These are phyloP conservation scores for Pseudomyrmex cubaensis DNA, from an alignment of 1,140 invertebrate species.

Conservation along the genomic window DNA sequence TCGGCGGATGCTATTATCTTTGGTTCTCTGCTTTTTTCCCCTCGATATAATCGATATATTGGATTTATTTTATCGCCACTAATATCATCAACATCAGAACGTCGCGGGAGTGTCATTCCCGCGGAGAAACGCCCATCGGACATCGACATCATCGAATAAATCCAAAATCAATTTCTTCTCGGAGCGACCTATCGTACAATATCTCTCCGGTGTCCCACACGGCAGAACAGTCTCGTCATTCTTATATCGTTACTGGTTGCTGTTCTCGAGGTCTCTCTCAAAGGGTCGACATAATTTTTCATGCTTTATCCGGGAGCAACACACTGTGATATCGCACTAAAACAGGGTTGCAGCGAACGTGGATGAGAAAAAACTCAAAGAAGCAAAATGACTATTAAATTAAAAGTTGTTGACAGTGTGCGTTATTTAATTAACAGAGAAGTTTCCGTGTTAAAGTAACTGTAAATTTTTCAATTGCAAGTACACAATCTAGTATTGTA, in stretches of 20 bases:
- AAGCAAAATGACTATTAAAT: background rate
- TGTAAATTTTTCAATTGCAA: too few species aligned
- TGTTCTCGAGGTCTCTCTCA: background rate
- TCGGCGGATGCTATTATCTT: constrained; percentile 16
- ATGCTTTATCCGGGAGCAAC: constrained; percentile 41
- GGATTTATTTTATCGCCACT: constrained; percentile 32
- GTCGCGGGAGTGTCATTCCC: constrained; percentile 55
- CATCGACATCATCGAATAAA: constrained; percentile 61
- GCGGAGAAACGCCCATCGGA: constrained; percentile 20
- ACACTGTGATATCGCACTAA: background rate
- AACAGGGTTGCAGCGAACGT: background rate
- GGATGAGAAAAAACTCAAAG: background rate
- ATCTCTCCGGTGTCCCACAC: background rate
- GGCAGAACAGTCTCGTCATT: constrained; percentile 26
- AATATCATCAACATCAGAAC: constrained; percentile 45
- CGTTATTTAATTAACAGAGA: too few species aligned
- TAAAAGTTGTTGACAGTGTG: too few species aligned
- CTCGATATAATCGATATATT: constrained; percentile 45
- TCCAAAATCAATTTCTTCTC: constrained; percentile 67
- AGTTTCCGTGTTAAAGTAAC: too few species aligned
- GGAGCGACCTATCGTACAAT: constrained; percentile 14
- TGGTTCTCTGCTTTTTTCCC: constrained; percentile 12
- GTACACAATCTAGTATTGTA: too few species aligned
- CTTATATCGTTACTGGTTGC: constrained; percentile 15
- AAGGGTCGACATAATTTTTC: constrained; percentile 52